These are phyloP conservation scores for Bruchidius siliquastri DNA, from an alignment of 2,888 invertebrate genomes.

Conservation along the genomic window DNA sequence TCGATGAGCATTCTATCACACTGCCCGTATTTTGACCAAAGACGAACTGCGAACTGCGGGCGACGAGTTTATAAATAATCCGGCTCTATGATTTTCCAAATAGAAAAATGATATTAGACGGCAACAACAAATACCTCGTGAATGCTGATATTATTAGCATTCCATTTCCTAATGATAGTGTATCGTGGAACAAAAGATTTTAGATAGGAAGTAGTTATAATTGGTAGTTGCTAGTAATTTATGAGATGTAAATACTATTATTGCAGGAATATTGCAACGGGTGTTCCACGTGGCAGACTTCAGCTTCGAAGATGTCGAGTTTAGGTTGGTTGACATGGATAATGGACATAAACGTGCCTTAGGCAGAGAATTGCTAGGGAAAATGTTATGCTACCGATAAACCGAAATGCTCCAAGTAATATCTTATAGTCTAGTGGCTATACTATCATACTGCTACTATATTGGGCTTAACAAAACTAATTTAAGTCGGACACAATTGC, in stretches of 20 bases:
- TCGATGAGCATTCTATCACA: no score
- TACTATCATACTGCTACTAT: no score
- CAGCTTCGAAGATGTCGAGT: background rate
- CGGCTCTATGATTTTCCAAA: background rate
- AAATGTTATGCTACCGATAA: background rate
- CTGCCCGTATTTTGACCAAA: no score
- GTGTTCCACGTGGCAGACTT: background rate
- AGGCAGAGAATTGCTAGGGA: background rate
- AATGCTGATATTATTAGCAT: background rate
- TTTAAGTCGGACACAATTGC: no score
- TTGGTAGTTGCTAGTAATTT: background rate
- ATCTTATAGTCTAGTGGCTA: no score
- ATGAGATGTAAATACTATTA: background rate
- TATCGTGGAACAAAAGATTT: background rate
- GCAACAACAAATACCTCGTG: background rate
- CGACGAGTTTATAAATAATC: no score
- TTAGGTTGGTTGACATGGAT: background rate
- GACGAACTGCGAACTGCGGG: no score
- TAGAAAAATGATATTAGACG: background rate
- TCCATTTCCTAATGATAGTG: background rate
- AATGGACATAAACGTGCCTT: background rate
- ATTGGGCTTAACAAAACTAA: no score
- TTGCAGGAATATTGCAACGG: background rate
- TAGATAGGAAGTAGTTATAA: background rate
- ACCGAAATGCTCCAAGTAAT: background rate